Base-by-base conservation (phyloP, 2,797 vertebrate species). In the Falco berigora region DNA sequence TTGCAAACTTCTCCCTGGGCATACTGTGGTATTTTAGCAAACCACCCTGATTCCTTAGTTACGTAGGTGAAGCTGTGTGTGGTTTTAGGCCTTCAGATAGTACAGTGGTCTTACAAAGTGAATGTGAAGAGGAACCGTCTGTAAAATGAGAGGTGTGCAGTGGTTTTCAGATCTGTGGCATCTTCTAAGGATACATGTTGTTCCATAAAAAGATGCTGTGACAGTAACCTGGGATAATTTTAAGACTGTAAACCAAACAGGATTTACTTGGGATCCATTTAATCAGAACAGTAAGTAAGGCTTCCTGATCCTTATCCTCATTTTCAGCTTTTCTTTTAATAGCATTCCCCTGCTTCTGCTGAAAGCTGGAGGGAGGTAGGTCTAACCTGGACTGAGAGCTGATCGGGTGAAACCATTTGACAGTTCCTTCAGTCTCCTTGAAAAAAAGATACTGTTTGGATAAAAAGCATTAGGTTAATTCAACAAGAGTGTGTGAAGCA, bases 401-500 rank as follows among this genome's bases (percentile, higher is more conserved):
- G 64, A 46, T 47, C 19, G 24, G 9, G 6, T 64, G 30, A 87
- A 90, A 84, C 20, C 20, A 38, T 38, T 68, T 69, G n/a, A 38
- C 36, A 30, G 20, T 25, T 79, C 17, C n/a, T 52, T 86, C 40
- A 61, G 11, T 42, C 24, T 83, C 5, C 36, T 78, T 77, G n/a
- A 61, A 75, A 77, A 93, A 93, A 53, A 34, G 1, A 25, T 47
- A 77, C 36, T 50, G 5, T 83, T 16, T 88, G 44, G 58, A 71
- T 80, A 63, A 55, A 77, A 71, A 71, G 7, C 8, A 21, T 34
- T 67, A 42, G 36, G 10, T 77, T 78, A 52, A 67, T 71, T 86
- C 36, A 67, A 11, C 6, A 61, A 6, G 20, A 82, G 27, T 17
- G 2, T 0, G 0, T 36, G 63, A 62, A 32, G 42, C 61, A 22